phyloP scores from a whole-genome alignment of 2,888 invertebrate species.

The Crematogaster levior region DNA sequence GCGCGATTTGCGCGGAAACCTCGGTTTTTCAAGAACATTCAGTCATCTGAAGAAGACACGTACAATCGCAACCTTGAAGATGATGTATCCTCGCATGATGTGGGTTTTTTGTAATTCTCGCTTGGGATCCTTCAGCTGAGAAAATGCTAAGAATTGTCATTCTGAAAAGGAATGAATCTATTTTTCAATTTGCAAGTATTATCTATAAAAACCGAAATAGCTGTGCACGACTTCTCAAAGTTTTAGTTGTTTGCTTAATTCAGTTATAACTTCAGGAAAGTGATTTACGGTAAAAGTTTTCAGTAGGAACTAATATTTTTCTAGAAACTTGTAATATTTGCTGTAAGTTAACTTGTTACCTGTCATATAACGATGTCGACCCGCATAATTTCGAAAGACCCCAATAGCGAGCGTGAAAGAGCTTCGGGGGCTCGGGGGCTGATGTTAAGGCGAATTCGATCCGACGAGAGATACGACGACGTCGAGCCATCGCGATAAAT shows the following conservation, averaged over 20 bases:
- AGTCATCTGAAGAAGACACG: background rate
- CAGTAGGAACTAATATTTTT: background rate
- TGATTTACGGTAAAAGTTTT: background rate
- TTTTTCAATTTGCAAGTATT: background rate
- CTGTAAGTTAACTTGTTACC: background rate
- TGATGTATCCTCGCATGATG: constrained; percentile 16
- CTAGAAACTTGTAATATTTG: background rate
- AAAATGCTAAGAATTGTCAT: background rate
- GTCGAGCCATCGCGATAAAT: constrained; percentile 32
- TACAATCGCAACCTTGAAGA: constrained; percentile 25
- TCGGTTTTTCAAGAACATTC: constrained; percentile 30
- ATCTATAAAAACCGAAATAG: background rate
- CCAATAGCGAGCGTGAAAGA: constrained; percentile 28
- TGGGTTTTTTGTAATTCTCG: constrained; percentile 18
- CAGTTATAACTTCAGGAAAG: background rate
- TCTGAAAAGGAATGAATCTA: background rate
- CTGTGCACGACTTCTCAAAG: background rate
- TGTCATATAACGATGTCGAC: background rate
- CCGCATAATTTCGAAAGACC: constrained; percentile 8
- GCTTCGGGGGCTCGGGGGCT: constrained; percentile 2
- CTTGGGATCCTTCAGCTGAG: background rate
- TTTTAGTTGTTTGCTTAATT: background rate
- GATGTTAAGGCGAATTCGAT: constrained; percentile 23
- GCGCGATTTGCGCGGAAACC: constrained; percentile 7
- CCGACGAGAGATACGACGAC: constrained; percentile 31